Base-by-base conservation (phyloP, 1,140 invertebrate genomes). In the Trigoniulus corallinus region DNA sequence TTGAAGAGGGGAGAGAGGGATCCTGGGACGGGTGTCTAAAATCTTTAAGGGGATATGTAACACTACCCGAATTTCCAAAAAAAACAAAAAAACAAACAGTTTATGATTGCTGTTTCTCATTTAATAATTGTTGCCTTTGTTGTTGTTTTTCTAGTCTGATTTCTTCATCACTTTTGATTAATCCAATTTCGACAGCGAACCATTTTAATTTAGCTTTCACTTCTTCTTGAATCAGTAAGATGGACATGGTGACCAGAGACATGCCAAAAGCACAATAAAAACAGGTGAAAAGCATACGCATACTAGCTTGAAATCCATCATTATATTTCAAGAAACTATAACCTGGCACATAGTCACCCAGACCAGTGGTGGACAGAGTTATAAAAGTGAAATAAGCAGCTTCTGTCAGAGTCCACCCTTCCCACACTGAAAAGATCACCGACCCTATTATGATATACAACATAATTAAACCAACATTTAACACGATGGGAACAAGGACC, bases 211-310 rank as follows among this genome's bases (percentile, higher is more conserved):
- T 74, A 4, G 48, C 50, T n/a, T 56, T 34, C n/a, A 69, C 49
- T 53, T 69, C 64, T 46, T 72, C 68, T 54, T 72, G 71, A 62
- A 73, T 71, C 46, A 76, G 63, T 41, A 72, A 69, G 60, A 77
- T 74, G 52, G 70, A 72, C 74, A 77, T 76, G 42, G 73, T 73
- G 25, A 76, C 57, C 22, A 76, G 66, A 3, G 74, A 74, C 74
- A 76, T 75, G 7, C 74, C 74, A 52, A 75, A 65, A 1, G 73
- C 56, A 20, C 75, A 59, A 56, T 74, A 75, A 22, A 72, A 52
- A 2, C 70, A 81, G 4, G 79, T 81, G 21, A 77, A 59, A n/a
- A 57, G 21, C 52, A 57, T 53, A 43, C 52, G 54, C 26, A 58
- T 26, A 22, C 50, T 25, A 12, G 18, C 18, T 23, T 29, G 1